phyloP scores from a whole-genome alignment of 2,113 vertebrate species.

The Gymnorhina tibicen region DNA sequence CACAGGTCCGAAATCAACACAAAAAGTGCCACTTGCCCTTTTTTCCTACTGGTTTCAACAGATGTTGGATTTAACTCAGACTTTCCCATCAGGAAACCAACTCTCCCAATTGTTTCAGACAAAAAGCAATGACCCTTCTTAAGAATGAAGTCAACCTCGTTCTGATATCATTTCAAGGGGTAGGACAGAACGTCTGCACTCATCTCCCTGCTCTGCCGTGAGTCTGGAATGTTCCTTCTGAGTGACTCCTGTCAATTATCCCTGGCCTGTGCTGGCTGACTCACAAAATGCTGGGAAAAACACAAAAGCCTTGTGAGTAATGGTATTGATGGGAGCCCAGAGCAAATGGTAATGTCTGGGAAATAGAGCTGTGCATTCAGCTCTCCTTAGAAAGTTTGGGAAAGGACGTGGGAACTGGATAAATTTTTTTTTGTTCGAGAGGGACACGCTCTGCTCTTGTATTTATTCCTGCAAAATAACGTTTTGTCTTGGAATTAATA shows the following conservation, averaged over 20 bases:
- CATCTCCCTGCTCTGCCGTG: neutral
- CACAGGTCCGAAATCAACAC: neutral
- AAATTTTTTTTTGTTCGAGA: neutral
- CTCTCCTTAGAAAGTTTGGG: neutral
- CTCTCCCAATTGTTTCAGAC: neutral
- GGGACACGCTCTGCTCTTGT: neutral
- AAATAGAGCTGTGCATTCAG: neutral
- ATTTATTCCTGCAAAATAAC: neutral
- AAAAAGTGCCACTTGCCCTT: neutral
- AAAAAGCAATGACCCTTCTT: neutral
- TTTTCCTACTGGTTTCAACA: neutral
- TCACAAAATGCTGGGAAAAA: neutral
- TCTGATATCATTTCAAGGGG: neutral
- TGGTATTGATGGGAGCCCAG: neutral
- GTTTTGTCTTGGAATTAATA: neutral
- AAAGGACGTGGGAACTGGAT: neutral
- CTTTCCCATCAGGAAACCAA: neutral
- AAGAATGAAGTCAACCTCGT: neutral
- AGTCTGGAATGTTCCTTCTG: neutral
- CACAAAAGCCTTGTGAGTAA: slow-evolving; percentile 20
- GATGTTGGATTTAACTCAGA: neutral
- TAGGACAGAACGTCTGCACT: neutral
- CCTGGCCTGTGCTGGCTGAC: neutral
- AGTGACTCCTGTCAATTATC: neutral
- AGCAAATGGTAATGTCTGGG: neutral